These are phyloP conservation scores for Eristalis arbustorum DNA, from an alignment of 2,888 invertebrate species.

Conservation along the genomic window DNA sequence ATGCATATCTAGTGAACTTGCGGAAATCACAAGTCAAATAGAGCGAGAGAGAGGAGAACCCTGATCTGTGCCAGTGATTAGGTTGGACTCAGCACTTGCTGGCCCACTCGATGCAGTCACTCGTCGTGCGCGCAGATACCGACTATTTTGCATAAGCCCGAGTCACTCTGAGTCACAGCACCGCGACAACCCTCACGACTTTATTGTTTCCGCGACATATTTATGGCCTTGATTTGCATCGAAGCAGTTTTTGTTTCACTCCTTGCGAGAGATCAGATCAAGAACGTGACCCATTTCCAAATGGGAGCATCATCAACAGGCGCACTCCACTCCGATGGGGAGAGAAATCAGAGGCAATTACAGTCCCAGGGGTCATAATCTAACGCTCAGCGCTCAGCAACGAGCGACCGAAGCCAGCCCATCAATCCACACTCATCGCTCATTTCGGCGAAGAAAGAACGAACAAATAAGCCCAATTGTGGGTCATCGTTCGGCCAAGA, in stretches of 20 bases:
- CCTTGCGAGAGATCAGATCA: neutral
- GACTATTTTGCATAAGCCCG: constrained; percentile 5
- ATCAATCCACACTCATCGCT: constrained; percentile 10
- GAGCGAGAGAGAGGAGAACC: constrained; percentile 19
- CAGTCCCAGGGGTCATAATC: constrained; percentile 4
- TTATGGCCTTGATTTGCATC: neutral
- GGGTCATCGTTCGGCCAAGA: constrained; percentile 52
- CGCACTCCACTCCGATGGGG: neutral
- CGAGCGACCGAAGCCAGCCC: neutral
- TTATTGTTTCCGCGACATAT: constrained; percentile 8
- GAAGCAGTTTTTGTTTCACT: neutral
- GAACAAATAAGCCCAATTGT: constrained; percentile 43
- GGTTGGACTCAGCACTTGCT: neutral
- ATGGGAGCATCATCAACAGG: neutral
- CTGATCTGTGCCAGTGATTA: constrained; percentile 56
- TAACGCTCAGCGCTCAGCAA: neutral
- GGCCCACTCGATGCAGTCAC: constrained; percentile 31
- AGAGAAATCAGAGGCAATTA: neutral
- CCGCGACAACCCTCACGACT: constrained; percentile 42
- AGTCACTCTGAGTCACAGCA: neutral
- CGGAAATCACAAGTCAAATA: constrained; percentile 53
- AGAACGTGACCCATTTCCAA: neutral
- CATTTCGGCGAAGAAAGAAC: constrained; percentile 14
- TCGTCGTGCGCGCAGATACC: neutral
- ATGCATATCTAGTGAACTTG: constrained; percentile 6